Base-by-base conservation (phyloP, 2,888 invertebrate genomes). In the Temnothorax unifasciatus region DNA sequence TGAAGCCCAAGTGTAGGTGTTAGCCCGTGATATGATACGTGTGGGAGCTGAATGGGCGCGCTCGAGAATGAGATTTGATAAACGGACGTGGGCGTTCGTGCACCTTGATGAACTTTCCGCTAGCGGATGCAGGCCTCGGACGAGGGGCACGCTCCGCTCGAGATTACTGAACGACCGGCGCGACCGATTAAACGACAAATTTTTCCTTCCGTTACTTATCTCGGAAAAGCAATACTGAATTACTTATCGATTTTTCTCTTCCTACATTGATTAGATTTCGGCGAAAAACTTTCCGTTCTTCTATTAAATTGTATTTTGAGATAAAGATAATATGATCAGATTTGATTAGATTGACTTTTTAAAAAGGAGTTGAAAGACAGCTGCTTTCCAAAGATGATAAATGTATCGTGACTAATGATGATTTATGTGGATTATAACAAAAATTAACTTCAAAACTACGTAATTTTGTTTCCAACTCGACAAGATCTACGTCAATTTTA, bases 41-140 rank as follows among this genome's bases (percentile, higher is more conserved):
- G 79, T 59, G 74, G 47, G 47, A 25, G 74, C 71, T 79, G 79
- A 79, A 79, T 79, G 74, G n/a, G 38, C 38, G 21, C 25, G 57
- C 59, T 79, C 59, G 59, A 59, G 79, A 79, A 79, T 79, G 79
- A 79, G 73, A 59, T 79, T 77, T 71, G 73, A 79, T 79, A 79
- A 73, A 38, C 47, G 38, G 47, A 79, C 38, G 79, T 79, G 25
- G 74, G 74, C 25, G 79, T 73, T 13, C 73, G 47, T 79, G 59
- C 59, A 79, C 79, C 74, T 79, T 79, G 73, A 79, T 79, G 73
- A 79, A 79, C 59, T 79, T 79, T 73, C 74, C 47, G 47, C 18
- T 52, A 3, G 34, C 74, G 74, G 79, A 79, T 71, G 57, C 13
- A 59, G 9, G 18, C 41, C 21, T 25, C 41, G 15, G 38, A 2